Conservation (phyloP, 2,113 vertebrate species). For the Muntiacus reevesi region DNA sequence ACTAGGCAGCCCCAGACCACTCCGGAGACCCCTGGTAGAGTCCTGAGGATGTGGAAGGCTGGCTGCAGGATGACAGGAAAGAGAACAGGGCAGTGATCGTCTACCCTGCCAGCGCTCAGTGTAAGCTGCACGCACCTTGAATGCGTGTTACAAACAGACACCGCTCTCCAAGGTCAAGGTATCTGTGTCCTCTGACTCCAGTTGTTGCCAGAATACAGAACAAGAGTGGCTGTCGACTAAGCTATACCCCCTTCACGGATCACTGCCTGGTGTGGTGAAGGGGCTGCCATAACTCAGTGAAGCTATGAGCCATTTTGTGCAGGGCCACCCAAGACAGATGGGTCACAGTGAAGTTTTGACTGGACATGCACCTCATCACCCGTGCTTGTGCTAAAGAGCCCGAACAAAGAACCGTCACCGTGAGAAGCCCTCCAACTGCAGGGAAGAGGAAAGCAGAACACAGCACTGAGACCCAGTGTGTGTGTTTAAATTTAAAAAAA, state of each 20-base stretch:
- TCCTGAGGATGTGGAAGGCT: not conserved
- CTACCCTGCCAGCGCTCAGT: fast-evolving
- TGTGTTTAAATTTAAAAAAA: not conserved
- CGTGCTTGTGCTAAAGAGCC: not conserved
- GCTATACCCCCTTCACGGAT: no score
- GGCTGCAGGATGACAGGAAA: not conserved
- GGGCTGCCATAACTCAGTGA: no score
- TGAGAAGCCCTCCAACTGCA: not conserved
- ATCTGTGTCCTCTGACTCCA: not conserved
- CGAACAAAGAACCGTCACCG: fast-evolving
- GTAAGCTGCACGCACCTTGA: not conserved
- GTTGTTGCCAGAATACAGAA: not conserved
- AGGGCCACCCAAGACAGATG: no score
- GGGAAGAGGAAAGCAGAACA: no score
- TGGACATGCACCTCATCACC: no score
- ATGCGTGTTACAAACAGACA: not conserved
- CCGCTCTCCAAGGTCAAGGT: not conserved
- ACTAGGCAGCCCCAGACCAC: no score
- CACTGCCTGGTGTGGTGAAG: no score
- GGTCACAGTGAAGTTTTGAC: no score
- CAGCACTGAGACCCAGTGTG: no score
- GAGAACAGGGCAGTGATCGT: no score
- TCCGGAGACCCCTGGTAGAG: not conserved
- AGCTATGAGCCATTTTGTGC: no score
- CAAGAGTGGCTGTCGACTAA: not conserved